phyloP scores from a whole-genome alignment of 2,797 vertebrate species.

The Lagodon rhomboides region DNA sequence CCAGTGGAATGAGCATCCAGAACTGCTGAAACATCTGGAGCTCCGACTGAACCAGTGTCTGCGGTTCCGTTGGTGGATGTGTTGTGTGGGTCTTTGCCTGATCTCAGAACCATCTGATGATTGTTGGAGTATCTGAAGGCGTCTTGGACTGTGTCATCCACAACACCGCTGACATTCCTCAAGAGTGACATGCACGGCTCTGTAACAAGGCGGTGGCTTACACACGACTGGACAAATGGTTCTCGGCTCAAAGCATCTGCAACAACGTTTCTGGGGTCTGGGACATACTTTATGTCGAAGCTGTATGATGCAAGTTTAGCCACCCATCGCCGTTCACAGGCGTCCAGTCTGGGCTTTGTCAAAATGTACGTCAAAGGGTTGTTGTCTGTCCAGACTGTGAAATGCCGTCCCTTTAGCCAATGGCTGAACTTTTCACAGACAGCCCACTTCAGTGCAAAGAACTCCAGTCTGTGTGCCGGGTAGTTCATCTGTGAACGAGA shows the following conservation, averaged over 20 bases:
- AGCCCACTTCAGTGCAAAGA: constrained; percentile 11
- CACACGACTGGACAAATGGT: constrained; percentile 38
- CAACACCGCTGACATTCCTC: not conserved
- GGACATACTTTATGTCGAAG: constrained; percentile 37
- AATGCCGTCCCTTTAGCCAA: constrained; percentile 6
- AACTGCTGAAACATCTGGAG: constrained; percentile 16
- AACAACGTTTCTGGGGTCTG: constrained; percentile 32
- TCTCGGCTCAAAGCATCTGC: constrained; percentile 24
- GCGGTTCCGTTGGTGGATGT: too few relatives aligned
- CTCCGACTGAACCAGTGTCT: not conserved
- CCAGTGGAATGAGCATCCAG: not conserved
- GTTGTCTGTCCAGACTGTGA: constrained; percentile 30
- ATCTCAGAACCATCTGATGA: constrained; percentile 31
- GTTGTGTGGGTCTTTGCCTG: too few relatives aligned
- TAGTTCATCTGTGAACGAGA: constrained; percentile 24
- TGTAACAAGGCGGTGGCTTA: constrained; percentile 13
- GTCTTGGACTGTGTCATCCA: constrained; percentile 21
- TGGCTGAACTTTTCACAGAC: constrained; percentile 42
- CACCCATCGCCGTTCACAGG: constrained; percentile 41
- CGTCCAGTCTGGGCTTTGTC: constrained; percentile 35
- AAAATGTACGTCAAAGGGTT: constrained; percentile 34
- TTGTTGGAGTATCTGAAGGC: constrained; percentile 25
- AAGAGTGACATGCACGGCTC: not conserved
- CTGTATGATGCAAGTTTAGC: constrained; percentile 16
- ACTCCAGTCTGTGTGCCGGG: constrained; percentile 26